phyloP scores from a whole-genome alignment of 1,140 invertebrate species.

The Chironomus striatipennis region DNA sequence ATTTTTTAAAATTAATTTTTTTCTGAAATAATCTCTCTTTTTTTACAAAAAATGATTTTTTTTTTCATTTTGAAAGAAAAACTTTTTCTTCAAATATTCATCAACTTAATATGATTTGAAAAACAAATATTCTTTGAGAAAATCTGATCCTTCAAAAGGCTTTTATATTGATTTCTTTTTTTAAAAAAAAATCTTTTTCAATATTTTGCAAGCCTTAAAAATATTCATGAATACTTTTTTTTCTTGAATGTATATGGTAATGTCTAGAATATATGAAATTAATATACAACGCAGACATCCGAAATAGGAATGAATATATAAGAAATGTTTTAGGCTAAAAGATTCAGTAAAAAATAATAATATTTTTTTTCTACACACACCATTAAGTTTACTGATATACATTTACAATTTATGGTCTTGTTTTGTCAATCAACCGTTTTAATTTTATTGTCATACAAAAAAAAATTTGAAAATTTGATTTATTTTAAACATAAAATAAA shows the following conservation, averaged over 20 bases:
- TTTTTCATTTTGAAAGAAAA: not conserved
- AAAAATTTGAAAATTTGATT: no score
- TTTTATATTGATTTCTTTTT: not conserved
- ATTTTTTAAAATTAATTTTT: no score
- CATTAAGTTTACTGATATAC: not conserved
- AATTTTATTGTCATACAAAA: not conserved
- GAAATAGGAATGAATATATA: conserved; percentile 9
- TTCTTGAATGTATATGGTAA: no score
- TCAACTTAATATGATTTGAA: not conserved
- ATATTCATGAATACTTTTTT: no score
- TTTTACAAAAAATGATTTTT: no score
- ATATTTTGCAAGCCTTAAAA: no score
- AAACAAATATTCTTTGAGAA: not conserved
- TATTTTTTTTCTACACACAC: not conserved
- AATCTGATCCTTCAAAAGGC: not conserved
- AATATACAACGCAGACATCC: conserved; percentile 29
- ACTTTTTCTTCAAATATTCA: not conserved
- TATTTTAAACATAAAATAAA: no score
- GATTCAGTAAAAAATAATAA: no score
- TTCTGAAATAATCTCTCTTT: no score
- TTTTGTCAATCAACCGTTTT: not conserved
- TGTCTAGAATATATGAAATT: no score
- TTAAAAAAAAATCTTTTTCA: no score
- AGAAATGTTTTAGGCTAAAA: no score
- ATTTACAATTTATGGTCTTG: not conserved